phyloP scores from a whole-genome alignment of 2,797 vertebrate species.

The Halcyon leucocephala region DNA sequence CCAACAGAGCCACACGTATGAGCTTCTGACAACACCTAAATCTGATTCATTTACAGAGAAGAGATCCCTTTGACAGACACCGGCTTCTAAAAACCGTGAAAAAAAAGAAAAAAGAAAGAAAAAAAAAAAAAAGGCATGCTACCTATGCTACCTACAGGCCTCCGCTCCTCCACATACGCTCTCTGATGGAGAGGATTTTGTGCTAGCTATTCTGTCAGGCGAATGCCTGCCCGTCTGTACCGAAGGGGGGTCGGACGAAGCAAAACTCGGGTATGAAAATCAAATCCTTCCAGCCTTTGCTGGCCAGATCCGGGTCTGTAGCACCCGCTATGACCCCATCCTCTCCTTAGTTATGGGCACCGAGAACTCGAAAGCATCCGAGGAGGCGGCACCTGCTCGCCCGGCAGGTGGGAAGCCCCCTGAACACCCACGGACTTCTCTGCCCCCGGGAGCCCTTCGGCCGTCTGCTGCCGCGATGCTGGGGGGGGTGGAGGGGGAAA shows the following conservation, averaged over 20 bases:
- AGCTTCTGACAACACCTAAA: neutral
- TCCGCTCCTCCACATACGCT: neutral
- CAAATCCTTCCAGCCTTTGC: neutral
- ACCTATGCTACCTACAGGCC: neutral
- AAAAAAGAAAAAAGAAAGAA: too few relatives aligned
- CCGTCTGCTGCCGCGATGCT: neutral
- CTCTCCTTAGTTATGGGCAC: rapidly evolving
- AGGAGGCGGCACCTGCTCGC: neutral
- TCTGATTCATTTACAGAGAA: neutral
- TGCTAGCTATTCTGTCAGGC: neutral
- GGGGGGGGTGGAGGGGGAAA: too few relatives aligned
- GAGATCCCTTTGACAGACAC: neutral
- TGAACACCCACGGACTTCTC: rapidly evolving
- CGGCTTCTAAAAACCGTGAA: neutral
- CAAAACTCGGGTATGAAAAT: neutral
- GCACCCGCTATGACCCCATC: neutral
- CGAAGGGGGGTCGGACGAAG: neutral
- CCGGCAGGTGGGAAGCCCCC: rapidly evolving
- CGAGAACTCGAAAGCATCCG: rapidly evolving
- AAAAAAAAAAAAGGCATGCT: neutral
- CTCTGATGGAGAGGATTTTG: neutral
- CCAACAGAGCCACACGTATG: rapidly evolving
- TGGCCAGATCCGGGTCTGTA: neutral
- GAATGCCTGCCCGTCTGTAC: neutral
- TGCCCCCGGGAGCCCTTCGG: neutral